Conservation (phyloP, 1,140 invertebrate genomes). For the Himalopsyche phryganea region DNA sequence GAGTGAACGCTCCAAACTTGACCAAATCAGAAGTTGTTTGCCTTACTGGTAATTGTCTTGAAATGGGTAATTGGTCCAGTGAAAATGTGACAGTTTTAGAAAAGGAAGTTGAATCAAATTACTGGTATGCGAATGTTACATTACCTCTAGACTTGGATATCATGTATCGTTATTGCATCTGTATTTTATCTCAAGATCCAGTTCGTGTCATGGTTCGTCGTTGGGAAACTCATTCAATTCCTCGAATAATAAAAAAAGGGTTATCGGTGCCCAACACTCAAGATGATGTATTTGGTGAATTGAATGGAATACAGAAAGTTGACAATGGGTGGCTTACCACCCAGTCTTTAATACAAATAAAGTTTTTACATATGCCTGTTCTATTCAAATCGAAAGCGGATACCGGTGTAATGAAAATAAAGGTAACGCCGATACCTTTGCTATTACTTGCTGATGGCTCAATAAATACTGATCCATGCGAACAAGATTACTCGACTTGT, state of each 20-base stretch:
- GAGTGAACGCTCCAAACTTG: slow-evolving; percentile 38
- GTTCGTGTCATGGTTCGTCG: slow-evolving; percentile 65
- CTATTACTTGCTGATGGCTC: slow-evolving; percentile 53
- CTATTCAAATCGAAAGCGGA: slow-evolving; percentile 75
- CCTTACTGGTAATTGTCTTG: slow-evolving; percentile 46
- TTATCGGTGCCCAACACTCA: slow-evolving; percentile 34
- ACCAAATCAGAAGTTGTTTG: slow-evolving; percentile 46
- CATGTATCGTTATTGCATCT: slow-evolving; percentile 77
- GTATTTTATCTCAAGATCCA: slow-evolving; percentile 54
- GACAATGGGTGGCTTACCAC: slow-evolving; percentile 84
- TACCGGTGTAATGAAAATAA: slow-evolving; percentile 65
- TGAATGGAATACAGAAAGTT: slow-evolving; percentile 60
- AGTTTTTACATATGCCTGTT: slow-evolving; percentile 80
- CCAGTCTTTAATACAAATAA: slow-evolving; percentile 83
- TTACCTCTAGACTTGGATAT: slow-evolving; percentile 66
- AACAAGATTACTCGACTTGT: slow-evolving; percentile 49
- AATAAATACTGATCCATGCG: slow-evolving; percentile 55
- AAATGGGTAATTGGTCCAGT: slow-evolving; percentile 50
- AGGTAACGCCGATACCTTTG: slow-evolving; percentile 77
- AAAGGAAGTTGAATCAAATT: slow-evolving; percentile 40
- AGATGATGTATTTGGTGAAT: slow-evolving; percentile 61
- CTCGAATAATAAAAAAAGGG: slow-evolving; percentile 53
- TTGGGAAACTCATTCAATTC: slow-evolving; percentile 81
- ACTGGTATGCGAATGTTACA: slow-evolving; percentile 54
- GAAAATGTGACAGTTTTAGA: slow-evolving; percentile 49